Conservation (phyloP, 2,113 vertebrate genomes). For the Thunnus maccoyii region DNA sequence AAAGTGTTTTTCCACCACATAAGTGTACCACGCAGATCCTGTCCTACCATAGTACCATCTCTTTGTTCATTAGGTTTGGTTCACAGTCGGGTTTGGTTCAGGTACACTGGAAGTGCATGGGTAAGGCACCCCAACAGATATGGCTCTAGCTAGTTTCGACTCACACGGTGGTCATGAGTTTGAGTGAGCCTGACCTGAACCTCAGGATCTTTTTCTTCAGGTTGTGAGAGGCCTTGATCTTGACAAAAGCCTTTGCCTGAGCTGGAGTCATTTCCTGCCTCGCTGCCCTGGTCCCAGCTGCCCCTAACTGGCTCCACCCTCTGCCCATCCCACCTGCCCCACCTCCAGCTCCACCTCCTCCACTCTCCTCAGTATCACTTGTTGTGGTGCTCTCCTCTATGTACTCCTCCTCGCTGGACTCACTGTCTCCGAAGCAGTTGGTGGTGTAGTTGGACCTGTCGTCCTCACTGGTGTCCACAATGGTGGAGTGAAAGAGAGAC, state of each 20-base stretch:
- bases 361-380: conserved; percentile 92
- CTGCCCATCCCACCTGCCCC: conserved; percentile 75
- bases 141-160: background rate
- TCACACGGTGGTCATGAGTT: conserved; percentile 97
- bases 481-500: conserved; percentile 94
- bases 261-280: conserved; percentile 83
- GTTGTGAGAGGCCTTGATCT: conserved; percentile 96
- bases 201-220: conserved; percentile 97
- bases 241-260: conserved; percentile 89
- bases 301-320: conserved; percentile 80
- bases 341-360: conserved; percentile 78
- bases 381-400: conserved; percentile 88
- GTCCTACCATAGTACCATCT: background rate
- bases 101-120: background rate
- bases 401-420: conserved; percentile 91
- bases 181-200: conserved; percentile 94
- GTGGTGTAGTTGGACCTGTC: conserved; percentile 93
- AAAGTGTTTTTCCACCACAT: background rate
- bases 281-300: conserved; percentile 64
- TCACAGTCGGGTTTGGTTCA: conserved; percentile 22
- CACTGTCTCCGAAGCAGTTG: conserved; percentile 95
- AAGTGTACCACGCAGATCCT: background rate
- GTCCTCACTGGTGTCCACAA: conserved; percentile 94
- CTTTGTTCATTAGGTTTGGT: background rate
- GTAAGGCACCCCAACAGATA: conserved; percentile 1